These are phyloP conservation scores for Araneus ventricosus DNA, from an alignment of 1,140 invertebrate species.

Conservation along the genomic window DNA sequence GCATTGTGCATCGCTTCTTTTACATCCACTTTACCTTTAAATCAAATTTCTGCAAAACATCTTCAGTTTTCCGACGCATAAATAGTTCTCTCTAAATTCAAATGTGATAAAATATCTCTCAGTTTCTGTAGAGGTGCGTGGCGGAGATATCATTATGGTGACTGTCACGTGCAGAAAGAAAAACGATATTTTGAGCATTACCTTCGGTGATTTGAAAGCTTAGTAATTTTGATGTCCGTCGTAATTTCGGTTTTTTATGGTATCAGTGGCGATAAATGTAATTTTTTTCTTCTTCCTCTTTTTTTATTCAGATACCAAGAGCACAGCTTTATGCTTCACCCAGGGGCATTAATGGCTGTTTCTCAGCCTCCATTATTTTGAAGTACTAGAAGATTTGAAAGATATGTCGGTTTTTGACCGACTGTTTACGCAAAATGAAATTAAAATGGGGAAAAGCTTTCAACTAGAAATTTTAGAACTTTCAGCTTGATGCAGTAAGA, in stretches of 20 bases:
- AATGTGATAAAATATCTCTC: neutral
- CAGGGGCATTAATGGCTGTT: neutral
- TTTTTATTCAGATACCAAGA: neutral
- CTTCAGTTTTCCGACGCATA: neutral
- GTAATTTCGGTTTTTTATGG: slow-evolving; percentile 31
- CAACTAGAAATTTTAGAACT: neutral
- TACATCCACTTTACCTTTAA: neutral
- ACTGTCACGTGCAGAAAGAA: neutral
- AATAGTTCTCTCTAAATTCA: neutral
- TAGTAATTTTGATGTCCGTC: slow-evolving; percentile 44
- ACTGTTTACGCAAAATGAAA: neutral
- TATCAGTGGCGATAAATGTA: slow-evolving; percentile 17
- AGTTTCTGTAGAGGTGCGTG: neutral
- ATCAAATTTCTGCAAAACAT: neutral
- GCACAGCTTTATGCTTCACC: neutral
- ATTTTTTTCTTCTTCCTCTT: no score
- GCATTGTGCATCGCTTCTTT: no score
- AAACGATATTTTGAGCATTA: slow-evolving; percentile 41
- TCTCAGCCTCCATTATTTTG: neutral
- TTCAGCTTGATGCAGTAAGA: neutral
- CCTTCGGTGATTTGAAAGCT: slow-evolving; percentile 37
- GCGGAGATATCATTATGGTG: slow-evolving; percentile 15
- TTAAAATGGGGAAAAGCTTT: neutral
- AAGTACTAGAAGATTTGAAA: neutral
- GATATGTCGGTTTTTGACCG: neutral